A percentile compares a stretch with the other conserved stretches of the same genome.
Conservation (phyloP, 2,797 vertebrate genomes). For the Pterois miles region DNA sequence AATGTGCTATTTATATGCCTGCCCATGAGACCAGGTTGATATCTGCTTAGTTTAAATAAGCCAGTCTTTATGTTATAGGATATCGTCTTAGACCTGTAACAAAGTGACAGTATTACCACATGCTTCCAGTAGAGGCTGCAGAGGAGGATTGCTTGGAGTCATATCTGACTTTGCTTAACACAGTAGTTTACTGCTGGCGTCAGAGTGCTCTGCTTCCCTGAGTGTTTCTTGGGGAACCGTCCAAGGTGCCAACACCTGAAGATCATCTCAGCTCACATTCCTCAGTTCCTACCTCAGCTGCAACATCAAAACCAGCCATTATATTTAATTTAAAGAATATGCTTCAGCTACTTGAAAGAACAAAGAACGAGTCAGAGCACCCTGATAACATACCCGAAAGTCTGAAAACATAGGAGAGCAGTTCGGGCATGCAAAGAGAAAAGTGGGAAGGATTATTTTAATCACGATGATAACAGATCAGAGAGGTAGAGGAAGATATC, state of each 20-base stretch:
- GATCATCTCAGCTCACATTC: background rate
- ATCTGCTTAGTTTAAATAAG: background rate
- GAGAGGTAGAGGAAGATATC: background rate
- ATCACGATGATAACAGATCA: background rate
- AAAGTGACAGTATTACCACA: background rate
- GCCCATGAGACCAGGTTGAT: background rate
- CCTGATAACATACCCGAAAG: background rate
- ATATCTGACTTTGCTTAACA: conserved; percentile 2
- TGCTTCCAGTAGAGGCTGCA: background rate
- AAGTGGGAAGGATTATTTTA: background rate
- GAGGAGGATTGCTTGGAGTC: background rate
- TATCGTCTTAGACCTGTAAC: background rate
- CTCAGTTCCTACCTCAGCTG: background rate
- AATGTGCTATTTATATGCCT: no score
- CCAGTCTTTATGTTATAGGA: background rate
- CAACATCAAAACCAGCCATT: conserved; percentile 19
- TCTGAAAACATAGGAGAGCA: background rate
- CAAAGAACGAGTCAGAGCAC: background rate
- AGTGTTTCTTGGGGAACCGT: background rate
- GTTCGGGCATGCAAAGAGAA: conserved; percentile 2
- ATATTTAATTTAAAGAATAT: conserved; percentile 1
- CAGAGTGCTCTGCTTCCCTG: background rate
- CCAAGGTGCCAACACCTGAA: background rate
- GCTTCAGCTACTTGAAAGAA: background rate
- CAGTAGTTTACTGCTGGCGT: background rate